Evolutionary conservation across 2,888 invertebrate species (phyloP), one percentile per base, ranked within the genome.

Genomic region (Chymomyza procnemis): DNA sequence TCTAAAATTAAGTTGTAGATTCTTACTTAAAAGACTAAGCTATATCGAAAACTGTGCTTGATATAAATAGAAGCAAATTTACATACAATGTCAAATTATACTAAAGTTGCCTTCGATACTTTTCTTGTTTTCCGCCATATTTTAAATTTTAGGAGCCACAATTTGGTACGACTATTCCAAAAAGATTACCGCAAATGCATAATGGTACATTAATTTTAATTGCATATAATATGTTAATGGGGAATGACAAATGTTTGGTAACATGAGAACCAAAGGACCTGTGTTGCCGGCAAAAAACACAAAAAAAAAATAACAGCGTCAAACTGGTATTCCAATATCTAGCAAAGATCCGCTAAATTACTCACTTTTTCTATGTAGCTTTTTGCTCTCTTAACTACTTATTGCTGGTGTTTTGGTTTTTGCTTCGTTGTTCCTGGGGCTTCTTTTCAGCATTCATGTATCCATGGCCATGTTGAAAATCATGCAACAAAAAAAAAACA

Each of bases 161-260:
- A 73, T 65, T 73, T 74, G 61, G 70, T 9, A 67, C 73, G 85
- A 70, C 75, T 67, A 75, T 81, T 86, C 83, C 87, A 87, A 75
- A 75, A 81, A 87, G 83, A 84, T 84, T 84, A 87, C 83, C 84
- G 73, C 86, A 85, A 84, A 84, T 84, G 86, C 83, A 85, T 87
- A 87, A 87, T 87, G 83, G 83, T 85, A 84, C 85, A 84, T 87
- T 84, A 84, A 84, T 84, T 87, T 87, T 84, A 84, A 84, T 84
- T 84, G 83, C 83, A 84, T 84, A 84, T 87, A 84, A 84, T 87
- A 84, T 84, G 83, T 84, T 84, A 84, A 84, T 84, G 83, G 87
- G 86, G 87, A 80, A 87, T 78, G 82, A 48, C 66, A 60, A 69
- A 71, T 71, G 71, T 66, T 68, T 64, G 57, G 70, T 60, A 34